Evolutionary conservation across 2,797 vertebrate species (phyloP), one percentile per base, ranked within the genome.

Genomic region (Heliangelus exortis): DNA sequence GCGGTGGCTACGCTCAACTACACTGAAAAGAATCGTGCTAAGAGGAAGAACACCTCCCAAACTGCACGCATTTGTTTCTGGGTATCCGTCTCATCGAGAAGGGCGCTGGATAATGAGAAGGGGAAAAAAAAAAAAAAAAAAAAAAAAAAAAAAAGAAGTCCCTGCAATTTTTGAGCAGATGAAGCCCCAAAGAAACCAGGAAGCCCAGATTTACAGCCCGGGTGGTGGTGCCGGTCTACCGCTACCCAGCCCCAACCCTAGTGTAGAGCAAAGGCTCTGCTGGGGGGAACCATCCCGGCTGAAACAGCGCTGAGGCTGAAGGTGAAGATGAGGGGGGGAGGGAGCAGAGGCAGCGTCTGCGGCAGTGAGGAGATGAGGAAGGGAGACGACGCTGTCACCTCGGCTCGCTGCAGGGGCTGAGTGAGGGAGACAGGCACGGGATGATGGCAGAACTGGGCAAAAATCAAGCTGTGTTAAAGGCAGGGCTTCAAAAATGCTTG

Each of bases 171-270:
- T 20, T 15, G 1, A 72, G 14, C 2, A 5, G n/a, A 23, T 17
- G 61, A 36, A 57, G 34, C 13, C 43, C 11, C 48, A 6, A 53
- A 48, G 36, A 19, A 25, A 10, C 8, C 7, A 7, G 34, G 31
- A 2, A 47, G 47, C 16, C 7, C 19, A 3, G 45, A 20, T 0
- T 22, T 15, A 0, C 1, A 39, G n/a, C 29, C n/a, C 6, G 1
- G 25, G 17, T 10, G 45, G n/a, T 19, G 22, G 2, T 17, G 4
- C 12, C 20, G 0, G 2, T 29, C 12, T 6, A 14, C 31, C 39
- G 39, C 39, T 39, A 39, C 39, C 18, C 28, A 6, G 33, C n/a
- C 26, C 20, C 84, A 23, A 2, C 17, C 17, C 21, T 45, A 2
- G 22, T 0, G 20, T 2, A 6, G 55, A 22, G 9, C 16, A 1